phyloP scores from a whole-genome alignment of 1,140 invertebrate species.

The Aphidius ervi region DNA sequence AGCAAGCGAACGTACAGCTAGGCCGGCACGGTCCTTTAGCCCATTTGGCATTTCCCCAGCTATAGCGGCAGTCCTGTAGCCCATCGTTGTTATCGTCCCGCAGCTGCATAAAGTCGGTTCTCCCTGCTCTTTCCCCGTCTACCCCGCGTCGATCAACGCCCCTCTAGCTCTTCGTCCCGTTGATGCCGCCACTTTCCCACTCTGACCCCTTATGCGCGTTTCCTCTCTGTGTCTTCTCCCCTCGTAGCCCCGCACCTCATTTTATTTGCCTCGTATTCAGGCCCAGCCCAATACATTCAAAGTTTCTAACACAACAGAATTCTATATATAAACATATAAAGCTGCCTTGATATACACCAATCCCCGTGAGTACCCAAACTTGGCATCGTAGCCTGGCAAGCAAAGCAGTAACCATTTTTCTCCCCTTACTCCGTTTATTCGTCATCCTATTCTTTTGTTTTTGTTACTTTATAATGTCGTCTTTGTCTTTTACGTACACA shows the following conservation, averaged over 20 bases:
- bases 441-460: slow-evolving; percentile 21
- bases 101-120: slow-evolving; percentile 53
- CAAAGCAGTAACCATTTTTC: slow-evolving; percentile 23
- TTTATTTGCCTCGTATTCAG: too few species aligned
- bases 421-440: slow-evolving; percentile 16
- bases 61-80: slow-evolving; percentile 55
- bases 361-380: slow-evolving; percentile 22
- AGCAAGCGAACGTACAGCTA: slow-evolving; percentile 46
- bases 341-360: slow-evolving; percentile 5
- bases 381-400: slow-evolving; percentile 28
- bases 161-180: not conserved
- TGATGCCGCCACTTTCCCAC: slow-evolving; percentile 22
- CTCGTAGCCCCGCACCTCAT: slow-evolving; percentile 9
- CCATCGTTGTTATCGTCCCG: slow-evolving; percentile 58
- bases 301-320: not conserved
- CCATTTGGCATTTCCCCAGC: slow-evolving; percentile 58
- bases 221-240: slow-evolving; percentile 28
- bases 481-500: slow-evolving; percentile 7
- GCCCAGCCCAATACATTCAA: slow-evolving; percentile 19
- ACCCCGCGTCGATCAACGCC: not conserved
- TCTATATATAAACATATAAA: not conserved
- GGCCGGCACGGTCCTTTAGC: slow-evolving; percentile 52
- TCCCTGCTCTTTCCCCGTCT: slow-evolving; percentile 19
- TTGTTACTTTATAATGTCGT: slow-evolving; percentile 1
- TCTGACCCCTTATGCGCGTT: slow-evolving; percentile 29